Conservation (phyloP, 2,113 vertebrate species). For the Lophura nycthemera region DNA sequence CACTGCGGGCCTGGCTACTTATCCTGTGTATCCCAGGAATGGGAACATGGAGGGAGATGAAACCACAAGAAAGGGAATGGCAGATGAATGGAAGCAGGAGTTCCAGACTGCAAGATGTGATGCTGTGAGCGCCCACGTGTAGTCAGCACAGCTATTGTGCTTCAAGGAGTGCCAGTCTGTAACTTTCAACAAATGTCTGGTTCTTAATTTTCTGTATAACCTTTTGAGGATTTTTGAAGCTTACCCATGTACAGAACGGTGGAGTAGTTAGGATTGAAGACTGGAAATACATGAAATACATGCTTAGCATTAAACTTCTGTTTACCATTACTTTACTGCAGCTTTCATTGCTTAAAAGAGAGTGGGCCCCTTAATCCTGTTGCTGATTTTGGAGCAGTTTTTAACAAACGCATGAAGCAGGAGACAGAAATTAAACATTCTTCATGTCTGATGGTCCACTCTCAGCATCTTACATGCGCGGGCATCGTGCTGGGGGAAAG, state of each 20-base stretch:
- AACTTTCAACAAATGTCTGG: background rate
- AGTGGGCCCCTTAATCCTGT: background rate
- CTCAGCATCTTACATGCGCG: background rate
- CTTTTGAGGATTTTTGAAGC: background rate
- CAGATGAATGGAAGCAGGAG: background rate
- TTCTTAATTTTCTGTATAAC: background rate
- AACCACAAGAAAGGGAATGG: background rate
- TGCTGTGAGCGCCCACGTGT: accelerated
- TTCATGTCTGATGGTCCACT: background rate
- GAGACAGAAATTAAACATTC: background rate
- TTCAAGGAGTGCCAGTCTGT: background rate
- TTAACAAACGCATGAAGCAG: background rate
- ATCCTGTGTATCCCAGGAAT: accelerated
- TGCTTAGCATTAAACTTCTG: background rate
- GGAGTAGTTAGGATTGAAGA: background rate
- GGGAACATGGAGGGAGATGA: background rate
- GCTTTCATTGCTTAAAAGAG: background rate
- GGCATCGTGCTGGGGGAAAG: background rate
- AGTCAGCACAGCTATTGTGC: background rate
- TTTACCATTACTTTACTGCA: background rate
- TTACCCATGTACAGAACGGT: background rate
- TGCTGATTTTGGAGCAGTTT: background rate
- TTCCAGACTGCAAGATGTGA: background rate
- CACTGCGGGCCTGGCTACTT: background rate
- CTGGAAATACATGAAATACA: background rate